phyloP scores from a whole-genome alignment of 2,113 vertebrate genomes.

The Aramus guarauna region DNA sequence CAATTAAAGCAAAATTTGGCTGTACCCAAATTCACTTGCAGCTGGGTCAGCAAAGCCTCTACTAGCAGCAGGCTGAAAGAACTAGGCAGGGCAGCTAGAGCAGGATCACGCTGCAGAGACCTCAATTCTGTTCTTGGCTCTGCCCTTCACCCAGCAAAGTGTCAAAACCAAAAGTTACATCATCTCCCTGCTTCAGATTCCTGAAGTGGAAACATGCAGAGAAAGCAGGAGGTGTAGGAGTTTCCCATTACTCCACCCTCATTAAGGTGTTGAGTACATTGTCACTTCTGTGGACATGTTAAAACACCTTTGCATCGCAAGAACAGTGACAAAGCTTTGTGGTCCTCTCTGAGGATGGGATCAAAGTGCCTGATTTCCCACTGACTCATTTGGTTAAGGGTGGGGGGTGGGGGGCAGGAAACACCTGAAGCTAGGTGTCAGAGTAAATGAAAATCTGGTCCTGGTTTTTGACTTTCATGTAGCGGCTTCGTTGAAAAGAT shows the following conservation, averaged over 20 bases:
- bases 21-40: background rate
- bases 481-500: background rate
- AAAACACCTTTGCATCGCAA: background rate
- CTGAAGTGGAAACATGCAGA: background rate
- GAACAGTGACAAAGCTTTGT: background rate
- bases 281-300: background rate
- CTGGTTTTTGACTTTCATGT: background rate
- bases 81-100: background rate
- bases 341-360: background rate
- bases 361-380: background rate
- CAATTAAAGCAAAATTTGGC: background rate
- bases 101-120: background rate
- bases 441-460: background rate
- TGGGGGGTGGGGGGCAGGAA: background rate
- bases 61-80: background rate
- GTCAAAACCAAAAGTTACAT: background rate
- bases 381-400: background rate
- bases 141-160: conserved; percentile 26
- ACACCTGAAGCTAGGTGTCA: background rate
- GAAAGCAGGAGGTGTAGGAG: background rate
- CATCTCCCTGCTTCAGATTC: background rate
- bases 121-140: background rate
- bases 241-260: background rate
- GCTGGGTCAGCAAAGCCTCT: background rate
- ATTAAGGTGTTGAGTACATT: background rate